Evolutionary conservation across 2,797 vertebrate species (phyloP).

Genomic region (Buphagus erythrorhynchus): DNA sequence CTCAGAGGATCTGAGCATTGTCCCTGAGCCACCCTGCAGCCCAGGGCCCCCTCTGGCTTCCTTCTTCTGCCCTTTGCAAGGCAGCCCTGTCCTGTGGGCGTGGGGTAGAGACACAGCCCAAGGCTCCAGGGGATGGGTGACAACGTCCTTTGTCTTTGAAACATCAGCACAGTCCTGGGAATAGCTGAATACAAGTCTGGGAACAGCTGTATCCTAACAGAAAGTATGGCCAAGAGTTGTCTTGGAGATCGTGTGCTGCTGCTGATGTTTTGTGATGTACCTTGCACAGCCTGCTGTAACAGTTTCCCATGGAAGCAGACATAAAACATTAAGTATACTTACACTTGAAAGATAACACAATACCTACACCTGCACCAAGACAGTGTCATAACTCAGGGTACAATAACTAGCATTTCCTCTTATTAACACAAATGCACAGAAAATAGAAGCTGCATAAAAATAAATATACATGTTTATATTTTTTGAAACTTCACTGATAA

Average conservation of each 20-base stretch:
- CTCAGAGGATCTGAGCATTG: not conserved
- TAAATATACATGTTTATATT: not conserved
- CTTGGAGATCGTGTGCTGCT: not conserved
- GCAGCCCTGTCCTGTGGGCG: fast-evolving
- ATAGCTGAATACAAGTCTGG: not conserved
- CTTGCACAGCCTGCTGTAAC: not conserved
- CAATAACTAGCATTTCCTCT: not conserved
- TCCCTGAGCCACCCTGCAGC: fast-evolving
- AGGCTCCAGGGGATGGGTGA: not conserved
- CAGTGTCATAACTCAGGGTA: not conserved
- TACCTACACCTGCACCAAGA: not conserved
- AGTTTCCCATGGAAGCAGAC: not conserved
- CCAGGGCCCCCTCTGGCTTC: not conserved
- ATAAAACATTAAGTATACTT: not conserved
- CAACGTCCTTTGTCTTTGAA: not conserved
- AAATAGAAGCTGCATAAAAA: not conserved
- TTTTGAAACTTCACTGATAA: not conserved
- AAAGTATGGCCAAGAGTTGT: not conserved
- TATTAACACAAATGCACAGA: not conserved
- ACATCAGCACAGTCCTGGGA: not conserved
- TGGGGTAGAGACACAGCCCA: not conserved
- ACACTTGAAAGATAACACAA: not conserved
- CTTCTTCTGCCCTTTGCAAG: not conserved
- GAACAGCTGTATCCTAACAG: not conserved
- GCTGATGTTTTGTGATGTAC: not conserved